Base-by-base conservation (phyloP, 2,797 vertebrate species). In the Sorex maritimensis region DNA sequence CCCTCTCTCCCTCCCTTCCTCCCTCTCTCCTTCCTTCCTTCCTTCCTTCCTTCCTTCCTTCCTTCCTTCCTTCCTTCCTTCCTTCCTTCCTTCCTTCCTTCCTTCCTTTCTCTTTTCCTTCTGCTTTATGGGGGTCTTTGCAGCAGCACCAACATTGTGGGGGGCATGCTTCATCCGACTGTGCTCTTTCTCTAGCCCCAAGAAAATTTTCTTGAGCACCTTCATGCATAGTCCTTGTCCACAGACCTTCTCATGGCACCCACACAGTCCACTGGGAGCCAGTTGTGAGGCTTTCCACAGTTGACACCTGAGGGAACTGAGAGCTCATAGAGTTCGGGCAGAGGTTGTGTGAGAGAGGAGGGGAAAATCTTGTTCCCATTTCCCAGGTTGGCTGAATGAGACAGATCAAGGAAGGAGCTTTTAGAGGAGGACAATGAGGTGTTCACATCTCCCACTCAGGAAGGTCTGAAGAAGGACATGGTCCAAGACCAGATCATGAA, bases 291-390 rank as follows among this genome's bases (percentile, higher is more conserved):
- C 61, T 78, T 65, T n/a, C 10, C 30, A 58, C 0, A 5, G 55
- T 19, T 73, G 55, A 71, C 9, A 58, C 9, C 71, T 26, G 63
- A 71, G 24, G 38, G 61, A 63, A 5, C 21, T 49, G 68, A 41
- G 69, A 44, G 28, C 6, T 55, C 41, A 52, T 34, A 8, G 84
- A 65, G 11, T 71, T 72, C 15, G 7, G 44, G 19, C n/a, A 41
- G 23, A 74, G 46, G 65, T 67, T 65, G 19, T 92, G 34, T 74
- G 72, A 86, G 34, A 71, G 46, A 73, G 26, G 58, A 89, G 28
- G 79, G 26, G 9, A 71, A 89, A 69, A 67, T 67, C 68, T 77
- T 81, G 4, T 52, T 86, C 81, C 26, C 69, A 73, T 91, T 82
- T 85, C 68, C 63, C 82, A 55, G 14, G 26, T 82, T 88, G 72